Evolutionary conservation across 2,888 invertebrate genomes (phyloP), one percentile per base, ranked within the genome.

Genomic region (Empis livida): DNA sequence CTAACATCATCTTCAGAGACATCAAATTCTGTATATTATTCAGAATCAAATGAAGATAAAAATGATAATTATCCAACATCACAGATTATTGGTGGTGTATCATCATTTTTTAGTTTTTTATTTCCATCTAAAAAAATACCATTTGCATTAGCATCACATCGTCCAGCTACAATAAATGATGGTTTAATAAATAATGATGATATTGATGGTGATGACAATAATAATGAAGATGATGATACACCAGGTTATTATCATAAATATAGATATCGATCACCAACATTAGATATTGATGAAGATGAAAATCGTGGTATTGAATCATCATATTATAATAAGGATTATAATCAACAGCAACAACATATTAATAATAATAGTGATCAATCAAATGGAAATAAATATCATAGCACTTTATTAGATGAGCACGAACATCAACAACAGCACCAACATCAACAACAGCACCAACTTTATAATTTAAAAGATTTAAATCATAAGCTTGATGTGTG

Each of bases 71-170:
- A 55, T 5, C 65, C 59, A 58, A 64, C 52, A 65, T 66, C 71
- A 63, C 73, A 66, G 68, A 73, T 62, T 68, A 72, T 65, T 73
- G 73, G 69, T 73, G 71, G 60, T 71, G 72, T 55, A 71, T 67
- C 68, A 46, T 65, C 63, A 53, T 65, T 62, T 56, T 78, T 78
- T 54, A 76, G 76, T 65, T 77, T 78, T 71, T 71, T 79, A 57
- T 77, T 76, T 64, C 77, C 78, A 57, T 73, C 71, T 44, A 55
- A 57, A 49, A 63, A 63, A 58, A 66, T 72, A 57, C 68, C 68
- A 27, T 49, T 69, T 50, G 68, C 69, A 54, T 57, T 68, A 48
- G 65, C 71, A 54, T 70, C 65, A 54, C 72, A 68, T 61, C 71
- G 64, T 62, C 69, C 71, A 50, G 65, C 68, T 55, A 68, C 66